A percentile compares a stretch with the other conserved stretches of the same genome.
These are phyloP conservation scores for Colius striatus DNA, from an alignment of 2,113 vertebrate species.

Conservation along the genomic window DNA sequence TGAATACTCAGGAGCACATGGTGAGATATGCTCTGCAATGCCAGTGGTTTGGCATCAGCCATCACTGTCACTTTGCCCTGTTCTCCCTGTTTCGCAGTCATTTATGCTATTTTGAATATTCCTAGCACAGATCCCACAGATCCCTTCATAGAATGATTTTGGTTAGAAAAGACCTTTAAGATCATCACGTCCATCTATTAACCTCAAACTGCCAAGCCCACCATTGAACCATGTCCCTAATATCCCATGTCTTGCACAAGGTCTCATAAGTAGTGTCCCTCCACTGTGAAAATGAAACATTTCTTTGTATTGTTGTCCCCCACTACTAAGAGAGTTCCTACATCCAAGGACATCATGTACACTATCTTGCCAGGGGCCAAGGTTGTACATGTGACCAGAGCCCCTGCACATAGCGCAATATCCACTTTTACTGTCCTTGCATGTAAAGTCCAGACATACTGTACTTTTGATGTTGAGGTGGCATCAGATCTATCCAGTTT, in stretches of 20 bases:
- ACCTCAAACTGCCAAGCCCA: too few species aligned
- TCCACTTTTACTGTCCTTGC: neutral
- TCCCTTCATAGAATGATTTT: neutral
- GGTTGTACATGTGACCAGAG: neutral
- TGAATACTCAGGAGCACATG: too few species aligned
- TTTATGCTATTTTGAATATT: neutral
- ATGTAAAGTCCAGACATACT: neutral
- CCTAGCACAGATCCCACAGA: neutral
- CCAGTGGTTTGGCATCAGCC: neutral
- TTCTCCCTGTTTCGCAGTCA: neutral
- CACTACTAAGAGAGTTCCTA: neutral
- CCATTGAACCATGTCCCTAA: too few species aligned
- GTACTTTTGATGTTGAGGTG: neutral
- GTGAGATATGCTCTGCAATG: neutral
- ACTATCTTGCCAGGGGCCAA: too few species aligned
- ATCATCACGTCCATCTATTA: too few species aligned
- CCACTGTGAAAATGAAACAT: neutral
- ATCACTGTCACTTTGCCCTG: neutral
- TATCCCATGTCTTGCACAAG: neutral
- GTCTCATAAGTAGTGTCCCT: neutral
- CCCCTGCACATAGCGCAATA: neutral
- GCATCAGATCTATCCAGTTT: neutral
- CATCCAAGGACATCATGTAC: neutral
- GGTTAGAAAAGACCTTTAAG: too few species aligned
- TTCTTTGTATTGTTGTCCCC: neutral